phyloP scores from a whole-genome alignment of 37 sponge, comb jelly and placozoan genomes.

The Ephydatia muelleri region DNA sequence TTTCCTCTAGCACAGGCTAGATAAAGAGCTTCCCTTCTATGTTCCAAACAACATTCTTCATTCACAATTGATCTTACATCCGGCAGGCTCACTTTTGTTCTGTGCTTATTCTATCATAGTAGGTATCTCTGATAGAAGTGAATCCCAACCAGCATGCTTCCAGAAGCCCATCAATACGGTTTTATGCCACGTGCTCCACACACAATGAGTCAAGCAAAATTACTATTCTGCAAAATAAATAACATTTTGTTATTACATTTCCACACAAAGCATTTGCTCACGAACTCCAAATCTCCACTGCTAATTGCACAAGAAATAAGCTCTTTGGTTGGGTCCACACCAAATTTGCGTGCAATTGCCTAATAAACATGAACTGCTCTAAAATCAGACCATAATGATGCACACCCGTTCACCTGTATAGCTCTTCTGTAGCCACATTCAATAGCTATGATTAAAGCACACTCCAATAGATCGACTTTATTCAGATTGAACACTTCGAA shows the following conservation, averaged over 20 bases:
- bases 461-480: too few species aligned
- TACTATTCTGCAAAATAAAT: neutral
- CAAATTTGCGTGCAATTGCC: neutral
- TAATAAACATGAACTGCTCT: too few species aligned
- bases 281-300: neutral
- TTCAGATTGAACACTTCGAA: too few species aligned
- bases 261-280: neutral
- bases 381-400: too few species aligned
- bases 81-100: neutral
- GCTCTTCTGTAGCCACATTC: too few species aligned
- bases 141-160: neutral
- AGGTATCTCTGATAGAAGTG: neutral
- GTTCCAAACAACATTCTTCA: too few species aligned
- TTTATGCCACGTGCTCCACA: neutral
- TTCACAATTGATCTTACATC: too few species aligned
- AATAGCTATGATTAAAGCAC: too few species aligned
- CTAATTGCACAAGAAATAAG: neutral
- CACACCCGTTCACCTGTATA: too few species aligned
- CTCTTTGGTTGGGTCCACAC: neutral
- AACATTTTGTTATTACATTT: too few species aligned
- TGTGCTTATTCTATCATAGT: neutral
- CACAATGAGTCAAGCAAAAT: neutral
- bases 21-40: too few species aligned
- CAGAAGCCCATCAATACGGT: neutral
- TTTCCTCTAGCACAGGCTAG: too few species aligned